Conservation (phyloP, 2,113 vertebrate species). For the Eublepharis macularius region DNA sequence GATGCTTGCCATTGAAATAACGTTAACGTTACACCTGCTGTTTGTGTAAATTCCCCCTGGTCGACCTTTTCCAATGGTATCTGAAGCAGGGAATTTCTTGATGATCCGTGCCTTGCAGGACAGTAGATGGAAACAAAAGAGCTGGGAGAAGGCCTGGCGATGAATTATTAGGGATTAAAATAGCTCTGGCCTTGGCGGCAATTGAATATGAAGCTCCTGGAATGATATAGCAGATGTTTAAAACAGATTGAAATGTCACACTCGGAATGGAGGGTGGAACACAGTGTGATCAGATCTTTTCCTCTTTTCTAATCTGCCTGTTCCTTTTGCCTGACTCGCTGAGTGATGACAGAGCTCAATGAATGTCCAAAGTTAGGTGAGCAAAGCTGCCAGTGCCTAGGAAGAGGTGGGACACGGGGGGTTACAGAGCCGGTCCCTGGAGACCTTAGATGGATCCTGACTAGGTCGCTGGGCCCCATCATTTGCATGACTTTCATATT, state of each 20-base stretch:
- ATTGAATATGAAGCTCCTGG: conserved; percentile 52
- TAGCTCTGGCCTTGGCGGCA: conserved; percentile 58
- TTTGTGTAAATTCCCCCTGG: conserved; percentile 52
- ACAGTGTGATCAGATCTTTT: conserved; percentile 57
- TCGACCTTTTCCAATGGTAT: conserved; percentile 52
- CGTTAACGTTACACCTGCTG: conserved; percentile 62
- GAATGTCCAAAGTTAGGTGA: background rate
- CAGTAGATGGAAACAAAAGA: conserved; percentile 42
- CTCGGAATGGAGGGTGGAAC: conserved; percentile 55
- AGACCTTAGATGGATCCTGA: background rate
- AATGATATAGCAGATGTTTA: conserved; percentile 63
- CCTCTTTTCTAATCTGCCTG: conserved; percentile 48
- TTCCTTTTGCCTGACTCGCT: conserved; percentile 38
- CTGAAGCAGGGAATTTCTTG: conserved; percentile 53
- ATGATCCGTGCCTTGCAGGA: background rate
- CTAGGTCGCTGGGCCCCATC: background rate
- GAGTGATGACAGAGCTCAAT: background rate
- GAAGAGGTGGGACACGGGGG: background rate
- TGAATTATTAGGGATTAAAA: conserved; percentile 71
- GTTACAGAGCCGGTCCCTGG: background rate
- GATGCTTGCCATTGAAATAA: conserved; percentile 43
- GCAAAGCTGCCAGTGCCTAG: background rate
- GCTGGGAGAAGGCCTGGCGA: conserved; percentile 59
- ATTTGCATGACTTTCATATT: too few species aligned
- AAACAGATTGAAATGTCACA: conserved; percentile 55